Evolutionary conservation across 2,797 vertebrate species (phyloP), one percentile per base, ranked within the genome.

Genomic region (Anniella stebbinsi): DNA sequence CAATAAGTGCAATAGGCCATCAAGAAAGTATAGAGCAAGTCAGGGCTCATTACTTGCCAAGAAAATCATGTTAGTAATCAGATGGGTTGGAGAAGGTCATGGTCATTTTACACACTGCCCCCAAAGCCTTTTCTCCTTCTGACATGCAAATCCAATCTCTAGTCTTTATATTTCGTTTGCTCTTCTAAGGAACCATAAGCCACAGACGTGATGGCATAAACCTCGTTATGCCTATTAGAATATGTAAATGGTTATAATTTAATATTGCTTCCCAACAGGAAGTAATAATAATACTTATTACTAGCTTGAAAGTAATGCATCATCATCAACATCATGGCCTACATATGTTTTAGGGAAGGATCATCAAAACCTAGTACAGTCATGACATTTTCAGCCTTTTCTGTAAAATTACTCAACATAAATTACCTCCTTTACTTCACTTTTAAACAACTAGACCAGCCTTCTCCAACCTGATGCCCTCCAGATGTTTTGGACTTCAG

Each of bases 21-120:
- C 51, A 82, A 91, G 88, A 76, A 70, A 23, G 72, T 93, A 83
- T 76, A 87, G 76, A 92, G 78, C 83, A 82, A n/a, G 60, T 73
- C 84, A 86, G 88, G 51, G 15, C 72, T 95, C 91, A 91, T 95
- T 95, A 94, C 88, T 92, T 93, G 87, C 87, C 87, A 95, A 93
- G 18, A 90, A 91, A 94, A 93, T 92, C 88, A 91, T 92, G 82
- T 90, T 93, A 93, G 92, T 90, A 94, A 93, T 94, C 84, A 84
- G 90, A 80, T 89, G 69, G 87, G 90, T 95, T 91, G 70, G 93
- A 93, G 87, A 96, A 95, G 90, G 89, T 92, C 91, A 92, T 89
- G 76, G 21, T 93, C 80, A 63, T 83, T 93, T 87, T 80, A 89
- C 92, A 87, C 89, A 90, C 84, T 91, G 73, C 92, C 91, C 94